Base-by-base conservation (phyloP, 2,113 vertebrate species). In the Erythrocebus patas region DNA sequence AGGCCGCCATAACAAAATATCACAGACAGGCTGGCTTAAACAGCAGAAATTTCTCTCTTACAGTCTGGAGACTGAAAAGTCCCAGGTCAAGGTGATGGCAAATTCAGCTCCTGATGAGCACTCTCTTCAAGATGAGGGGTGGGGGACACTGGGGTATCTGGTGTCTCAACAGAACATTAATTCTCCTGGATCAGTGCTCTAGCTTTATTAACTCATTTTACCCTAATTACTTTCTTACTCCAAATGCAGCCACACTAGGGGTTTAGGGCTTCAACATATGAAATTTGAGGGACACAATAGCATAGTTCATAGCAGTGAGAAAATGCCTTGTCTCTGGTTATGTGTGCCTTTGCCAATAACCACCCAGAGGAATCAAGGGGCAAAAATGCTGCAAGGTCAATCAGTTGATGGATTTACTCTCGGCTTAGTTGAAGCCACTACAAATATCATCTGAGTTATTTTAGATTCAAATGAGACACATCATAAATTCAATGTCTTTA, bases 161-260 rank as follows among this genome's bases (percentile, higher is more conserved):
- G 18, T 6, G 9, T 64, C 30, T 16, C 18, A 12, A 13, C 32
- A 66, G 23, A 59, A 50, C 52, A 84, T 22, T 61, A 40, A 75
- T 59, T 22, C 16, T 11, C 6, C 32, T 35, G 35, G 43, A 64
- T 38, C 8, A n/a, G 8, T 43, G 13, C 5, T 50, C 66, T 7
- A 35, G 17, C n/a, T 20, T 45, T 10, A 68, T 3, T 16, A 32
- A 73, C 48, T 66, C 17, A 30, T 38, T 76, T 70, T 52, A 40
- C 92, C 61, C 66, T 45, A 91, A 45, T 64, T 68, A 38, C 35
- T 89, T 82, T 27, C 73, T 90, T 78, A 81, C 27, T 87, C n/a
- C 23, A 73, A 9, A 72, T 45, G 35, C 0, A 40, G n/a, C 20
- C 59, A 64, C 40, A 13, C 0, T 45, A 45, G 6, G 48, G 5